Conservation (phyloP, 2,113 vertebrate species). For the Nipponia nippon region DNA sequence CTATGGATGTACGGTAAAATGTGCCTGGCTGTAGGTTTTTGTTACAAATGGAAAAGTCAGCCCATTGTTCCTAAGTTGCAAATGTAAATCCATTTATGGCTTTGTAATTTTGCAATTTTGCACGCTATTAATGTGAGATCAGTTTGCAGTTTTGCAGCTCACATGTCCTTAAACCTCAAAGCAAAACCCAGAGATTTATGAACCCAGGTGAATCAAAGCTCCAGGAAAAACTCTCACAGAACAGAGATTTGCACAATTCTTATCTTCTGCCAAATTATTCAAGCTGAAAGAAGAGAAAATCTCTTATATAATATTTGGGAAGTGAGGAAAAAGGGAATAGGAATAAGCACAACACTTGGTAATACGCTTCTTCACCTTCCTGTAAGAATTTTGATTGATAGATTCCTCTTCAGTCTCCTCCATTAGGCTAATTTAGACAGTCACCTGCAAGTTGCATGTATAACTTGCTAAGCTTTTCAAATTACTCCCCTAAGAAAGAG, state of each 20-base stretch:
- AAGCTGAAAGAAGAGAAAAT: neutral
- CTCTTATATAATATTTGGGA: constrained; percentile 12
- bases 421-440: constrained; percentile 29
- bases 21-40: neutral
- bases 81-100: constrained; percentile 38
- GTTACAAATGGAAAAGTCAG: neutral
- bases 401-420: neutral
- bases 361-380: neutral
- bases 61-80: constrained; percentile 20
- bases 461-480: constrained; percentile 32
- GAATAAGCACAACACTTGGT: neutral
- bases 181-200: constrained; percentile 44
- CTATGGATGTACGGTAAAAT: neutral
- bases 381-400: constrained; percentile 13
- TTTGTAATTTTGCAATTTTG: constrained; percentile 50
- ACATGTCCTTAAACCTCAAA: constrained; percentile 27
- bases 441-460: neutral
- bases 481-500: constrained; percentile 15
- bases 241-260: constrained; percentile 38
- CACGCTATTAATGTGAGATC: neutral
- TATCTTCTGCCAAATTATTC: constrained; percentile 42
- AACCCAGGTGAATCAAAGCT: constrained; percentile 53
- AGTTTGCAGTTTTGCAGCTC: constrained; percentile 33
- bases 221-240: constrained; percentile 33
- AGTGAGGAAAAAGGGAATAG: neutral